phyloP scores from a whole-genome alignment of 1,140 invertebrate genomes.

The Nylanderia fulva region DNA sequence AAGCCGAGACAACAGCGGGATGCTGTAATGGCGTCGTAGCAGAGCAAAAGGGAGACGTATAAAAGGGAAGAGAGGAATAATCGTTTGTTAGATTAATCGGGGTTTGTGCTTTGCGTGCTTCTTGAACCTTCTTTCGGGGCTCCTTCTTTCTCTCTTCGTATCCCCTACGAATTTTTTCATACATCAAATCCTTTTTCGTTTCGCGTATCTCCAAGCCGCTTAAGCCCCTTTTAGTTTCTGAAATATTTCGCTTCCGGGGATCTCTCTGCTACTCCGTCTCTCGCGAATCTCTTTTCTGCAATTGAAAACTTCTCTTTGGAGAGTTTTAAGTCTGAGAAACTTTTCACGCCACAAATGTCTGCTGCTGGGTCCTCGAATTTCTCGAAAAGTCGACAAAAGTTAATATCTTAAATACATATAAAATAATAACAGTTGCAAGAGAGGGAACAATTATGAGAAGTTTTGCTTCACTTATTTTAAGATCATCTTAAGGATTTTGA shows the following conservation, averaged over 20 bases:
- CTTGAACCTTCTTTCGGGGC: not conserved
- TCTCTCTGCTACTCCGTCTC: not conserved
- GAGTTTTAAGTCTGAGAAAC: not conserved
- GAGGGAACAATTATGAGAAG: not conserved
- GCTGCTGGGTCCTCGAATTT: not conserved
- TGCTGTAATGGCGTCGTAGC: slow-evolving; percentile 32
- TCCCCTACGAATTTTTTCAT: slow-evolving; percentile 8
- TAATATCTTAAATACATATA: not conserved
- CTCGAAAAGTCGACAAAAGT: no score
- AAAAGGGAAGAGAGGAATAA: slow-evolving; percentile 8
- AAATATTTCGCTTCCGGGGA: not conserved
- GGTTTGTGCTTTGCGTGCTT: slow-evolving; percentile 14
- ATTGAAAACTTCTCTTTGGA: not conserved
- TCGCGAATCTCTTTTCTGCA: not conserved
- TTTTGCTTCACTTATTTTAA: slow-evolving; percentile 6
- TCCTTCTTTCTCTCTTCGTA: not conserved
- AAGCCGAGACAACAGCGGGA: slow-evolving; percentile 30
- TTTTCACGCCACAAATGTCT: not conserved
- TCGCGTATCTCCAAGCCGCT: not conserved
- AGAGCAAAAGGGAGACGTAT: slow-evolving; percentile 30
- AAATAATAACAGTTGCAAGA: not conserved
- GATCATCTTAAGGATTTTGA: not conserved
- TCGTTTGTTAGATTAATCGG: slow-evolving; percentile 50
- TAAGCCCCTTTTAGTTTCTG: not conserved
- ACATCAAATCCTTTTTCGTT: slow-evolving; percentile 1